A percentile compares a stretch with the other conserved stretches of the same genome.
Evolutionary conservation across 2,113 vertebrate species (phyloP).

Genomic region (Synodontis membranacea): DNA sequence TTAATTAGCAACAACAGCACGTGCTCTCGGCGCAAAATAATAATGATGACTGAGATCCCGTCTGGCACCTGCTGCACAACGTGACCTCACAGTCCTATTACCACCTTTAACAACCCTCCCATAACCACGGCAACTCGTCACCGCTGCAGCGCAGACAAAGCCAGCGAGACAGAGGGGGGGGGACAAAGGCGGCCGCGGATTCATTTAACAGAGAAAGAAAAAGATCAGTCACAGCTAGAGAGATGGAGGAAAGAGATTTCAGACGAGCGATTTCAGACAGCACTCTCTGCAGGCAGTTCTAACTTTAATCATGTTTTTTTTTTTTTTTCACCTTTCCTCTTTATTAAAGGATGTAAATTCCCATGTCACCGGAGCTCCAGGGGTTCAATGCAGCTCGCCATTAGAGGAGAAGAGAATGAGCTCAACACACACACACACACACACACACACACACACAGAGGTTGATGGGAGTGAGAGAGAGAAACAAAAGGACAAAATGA

Average conservation of each 20-base stretch:
- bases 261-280: conserved; percentile 20
- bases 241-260: conserved; percentile 12
- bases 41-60: conserved; percentile 47
- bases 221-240: conserved; percentile 33
- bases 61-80: conserved; percentile 32
- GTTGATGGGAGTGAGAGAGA: background rate
- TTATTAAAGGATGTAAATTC: conserved; percentile 53
- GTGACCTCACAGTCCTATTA: conserved; percentile 29
- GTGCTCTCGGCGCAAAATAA: conserved; percentile 44
- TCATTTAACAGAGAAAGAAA: conserved; percentile 26
- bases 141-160: conserved; percentile 15
- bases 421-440: conserved; percentile 10
- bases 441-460: conserved; percentile 14
- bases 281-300: conserved; percentile 10
- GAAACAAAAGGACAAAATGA: background rate
- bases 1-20: conserved; percentile 53
- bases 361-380: conserved; percentile 38
- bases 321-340: conserved; percentile 33
- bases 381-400: conserved; percentile 38
- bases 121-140: conserved; percentile 34
- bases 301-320: conserved; percentile 41
- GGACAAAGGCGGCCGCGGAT: conserved; percentile 21
- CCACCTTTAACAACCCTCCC: conserved; percentile 30
- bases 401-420: conserved; percentile 34
- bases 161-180: conserved; percentile 13